Conservation (phyloP, 2,113 vertebrate species). For the Lophochroa leadbeateri region DNA sequence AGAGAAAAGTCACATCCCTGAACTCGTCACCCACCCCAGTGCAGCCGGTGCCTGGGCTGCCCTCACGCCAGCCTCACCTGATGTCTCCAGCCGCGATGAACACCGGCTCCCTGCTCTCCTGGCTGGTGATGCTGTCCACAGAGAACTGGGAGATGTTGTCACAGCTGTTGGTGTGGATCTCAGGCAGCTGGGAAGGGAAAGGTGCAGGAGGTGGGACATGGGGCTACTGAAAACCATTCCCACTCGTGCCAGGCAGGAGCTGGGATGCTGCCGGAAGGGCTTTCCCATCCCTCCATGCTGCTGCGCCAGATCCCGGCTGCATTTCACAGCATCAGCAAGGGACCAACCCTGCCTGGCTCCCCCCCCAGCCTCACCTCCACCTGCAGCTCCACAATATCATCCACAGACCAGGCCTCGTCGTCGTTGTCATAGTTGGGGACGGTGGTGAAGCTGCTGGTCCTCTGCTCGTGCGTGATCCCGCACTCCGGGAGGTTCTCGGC, state of each 20-base stretch:
- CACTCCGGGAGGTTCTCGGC: conserved; percentile 95
- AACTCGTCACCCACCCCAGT: fast-evolving
- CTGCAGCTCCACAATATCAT: conserved; percentile 94
- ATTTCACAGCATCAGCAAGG: background rate
- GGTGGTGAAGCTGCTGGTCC: conserved; percentile 86
- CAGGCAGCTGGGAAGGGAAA: conserved; percentile 80
- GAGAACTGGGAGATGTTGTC: conserved; percentile 99
- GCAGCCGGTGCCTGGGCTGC: background rate
- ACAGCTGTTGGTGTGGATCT: conserved; percentile 92
- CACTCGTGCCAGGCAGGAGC: background rate
- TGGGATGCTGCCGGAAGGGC: background rate
- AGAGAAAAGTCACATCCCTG: fast-evolving
- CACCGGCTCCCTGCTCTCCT: conserved; percentile 93
- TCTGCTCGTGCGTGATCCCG: conserved; percentile 84
- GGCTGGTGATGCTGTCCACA: conserved; percentile 96
- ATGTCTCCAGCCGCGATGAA: conserved; percentile 96
- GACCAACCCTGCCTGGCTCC: background rate
- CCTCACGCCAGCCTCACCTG: conserved; percentile 70
- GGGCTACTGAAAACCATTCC: fast-evolving
- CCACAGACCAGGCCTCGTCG: conserved; percentile 94
- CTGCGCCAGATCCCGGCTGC: background rate
- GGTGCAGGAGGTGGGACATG: background rate
- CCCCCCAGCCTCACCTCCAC: conserved; percentile 85
- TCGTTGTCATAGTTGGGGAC: conserved; percentile 96
- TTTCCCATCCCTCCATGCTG: fast-evolving